Conservation (phyloP, 2,113 vertebrate species). For the Oreochromis aureus region DNA sequence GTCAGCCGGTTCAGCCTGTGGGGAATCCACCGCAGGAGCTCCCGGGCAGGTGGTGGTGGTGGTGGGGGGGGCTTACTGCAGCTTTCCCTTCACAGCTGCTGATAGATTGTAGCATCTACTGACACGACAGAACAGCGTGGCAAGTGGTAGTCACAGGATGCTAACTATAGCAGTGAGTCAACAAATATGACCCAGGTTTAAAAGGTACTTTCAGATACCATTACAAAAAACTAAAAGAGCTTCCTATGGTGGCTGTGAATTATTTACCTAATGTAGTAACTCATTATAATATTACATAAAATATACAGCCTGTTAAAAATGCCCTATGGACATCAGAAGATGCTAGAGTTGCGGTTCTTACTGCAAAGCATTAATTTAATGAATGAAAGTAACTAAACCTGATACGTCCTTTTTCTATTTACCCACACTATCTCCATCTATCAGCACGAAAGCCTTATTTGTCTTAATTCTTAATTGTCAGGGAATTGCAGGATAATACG, state of each 20-base stretch:
- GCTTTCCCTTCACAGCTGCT: conserved; percentile 12
- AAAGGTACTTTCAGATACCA: background rate
- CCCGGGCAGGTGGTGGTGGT: background rate
- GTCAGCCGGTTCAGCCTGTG: background rate
- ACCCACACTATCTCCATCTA: background rate
- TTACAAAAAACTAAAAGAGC: background rate
- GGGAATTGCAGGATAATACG: background rate
- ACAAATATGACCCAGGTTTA: background rate
- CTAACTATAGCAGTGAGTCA: background rate
- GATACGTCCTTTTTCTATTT: background rate
- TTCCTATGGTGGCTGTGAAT: background rate
- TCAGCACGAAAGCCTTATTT: background rate
- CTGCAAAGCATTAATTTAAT: background rate
- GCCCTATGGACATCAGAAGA: background rate
- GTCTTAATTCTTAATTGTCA: background rate
- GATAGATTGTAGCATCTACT: conserved; percentile 21
- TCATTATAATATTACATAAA: background rate
- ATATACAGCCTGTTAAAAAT: background rate
- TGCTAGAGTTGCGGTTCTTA: background rate
- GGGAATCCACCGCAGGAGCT: conserved; percentile 24
- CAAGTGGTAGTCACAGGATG: background rate
- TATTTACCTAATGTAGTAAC: background rate
- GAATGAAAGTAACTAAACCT: background rate
- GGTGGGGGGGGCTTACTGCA: background rate
- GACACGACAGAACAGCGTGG: background rate